Evolutionary conservation across 2,888 invertebrate genomes (phyloP), one percentile per base, ranked within the genome.

Genomic region (Nemoura dubitans): DNA sequence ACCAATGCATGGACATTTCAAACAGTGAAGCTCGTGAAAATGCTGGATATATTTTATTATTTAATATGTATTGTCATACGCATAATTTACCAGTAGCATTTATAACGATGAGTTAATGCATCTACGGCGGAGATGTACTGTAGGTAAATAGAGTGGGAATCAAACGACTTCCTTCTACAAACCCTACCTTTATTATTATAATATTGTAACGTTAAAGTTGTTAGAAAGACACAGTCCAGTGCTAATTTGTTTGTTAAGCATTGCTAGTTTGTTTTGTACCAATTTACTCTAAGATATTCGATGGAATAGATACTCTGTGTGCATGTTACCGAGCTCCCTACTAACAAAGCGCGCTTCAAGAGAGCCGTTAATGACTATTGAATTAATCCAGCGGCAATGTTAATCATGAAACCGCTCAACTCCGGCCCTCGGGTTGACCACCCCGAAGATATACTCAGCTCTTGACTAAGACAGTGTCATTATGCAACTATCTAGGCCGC

Each of bases 171-270:
- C 2, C 21, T 59, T 59, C 21, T 59, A 14, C 2, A 21, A 59
- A 21, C 1, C 59, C 59, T 59, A 59, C 10, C 14, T 59, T 21
- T 59, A 16, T 21, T 10, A 59, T 36, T 59, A 10, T 59, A 59
- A 59, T 59, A 59, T 59, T 59, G 59, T 59, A 59, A 59, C 59
- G 21, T 59, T 59, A 59, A 59, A 10, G 59, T 59, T 59, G 59
- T 59, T 59, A 59, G 10, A 36, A 36, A 10, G 10, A 36, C 14
- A 59, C 59, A 21, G 14, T 21, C 59, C 59, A 59, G 21, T 59
- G 59, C 59, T 59, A 59, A 59, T 59, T 59, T 59, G 59, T 59
- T 59, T 59, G 59, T 59, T 59, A 59, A 59, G 59, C 59, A 59
- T 59, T 59, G 59, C 14, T 2, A 16, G 59, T 59, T 59, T 59